A percentile compares a stretch with the other conserved stretches of the same genome.
phyloP scores from a whole-genome alignment of 2,113 vertebrate species.

The Cephalopholis sonnerati region DNA sequence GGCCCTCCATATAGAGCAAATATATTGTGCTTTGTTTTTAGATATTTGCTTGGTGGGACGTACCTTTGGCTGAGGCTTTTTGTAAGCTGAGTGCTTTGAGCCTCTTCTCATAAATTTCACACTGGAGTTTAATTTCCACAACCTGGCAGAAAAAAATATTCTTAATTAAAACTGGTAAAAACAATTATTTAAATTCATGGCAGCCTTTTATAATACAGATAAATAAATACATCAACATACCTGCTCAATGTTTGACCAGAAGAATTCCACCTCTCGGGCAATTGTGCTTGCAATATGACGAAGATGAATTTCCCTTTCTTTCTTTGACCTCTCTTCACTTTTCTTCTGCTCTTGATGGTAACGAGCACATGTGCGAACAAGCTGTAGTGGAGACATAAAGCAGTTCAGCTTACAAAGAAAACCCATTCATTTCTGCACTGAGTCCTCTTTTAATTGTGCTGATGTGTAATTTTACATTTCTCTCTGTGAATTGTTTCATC shows the following conservation, averaged over 20 bases:
- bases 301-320: slow-evolving; percentile 88
- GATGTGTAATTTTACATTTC: neutral
- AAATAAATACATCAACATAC: slow-evolving; percentile 65
- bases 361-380: slow-evolving; percentile 93
- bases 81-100: slow-evolving; percentile 88
- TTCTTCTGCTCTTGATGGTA: slow-evolving; percentile 91
- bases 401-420: neutral
- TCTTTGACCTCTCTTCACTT: slow-evolving; percentile 86
- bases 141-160: slow-evolving; percentile 81
- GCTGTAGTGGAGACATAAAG: slow-evolving; percentile 74
- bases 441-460: neutral
- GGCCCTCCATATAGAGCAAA: neutral
- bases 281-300: slow-evolving; percentile 91
- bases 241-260: slow-evolving; percentile 96
- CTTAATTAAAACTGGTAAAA: neutral
- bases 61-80: slow-evolving; percentile 87
- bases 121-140: slow-evolving; percentile 94
- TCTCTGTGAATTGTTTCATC: neutral
- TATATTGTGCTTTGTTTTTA: neutral
- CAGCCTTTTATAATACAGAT: neutral
- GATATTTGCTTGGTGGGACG: neutral
- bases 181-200: slow-evolving; percentile 12
- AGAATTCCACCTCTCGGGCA: slow-evolving; percentile 92
- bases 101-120: slow-evolving; percentile 92
- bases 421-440: neutral